Evolutionary conservation across 2,113 vertebrate genomes (phyloP), one percentile per base, ranked within the genome.

Genomic region (Lasiurus cinereus): DNA sequence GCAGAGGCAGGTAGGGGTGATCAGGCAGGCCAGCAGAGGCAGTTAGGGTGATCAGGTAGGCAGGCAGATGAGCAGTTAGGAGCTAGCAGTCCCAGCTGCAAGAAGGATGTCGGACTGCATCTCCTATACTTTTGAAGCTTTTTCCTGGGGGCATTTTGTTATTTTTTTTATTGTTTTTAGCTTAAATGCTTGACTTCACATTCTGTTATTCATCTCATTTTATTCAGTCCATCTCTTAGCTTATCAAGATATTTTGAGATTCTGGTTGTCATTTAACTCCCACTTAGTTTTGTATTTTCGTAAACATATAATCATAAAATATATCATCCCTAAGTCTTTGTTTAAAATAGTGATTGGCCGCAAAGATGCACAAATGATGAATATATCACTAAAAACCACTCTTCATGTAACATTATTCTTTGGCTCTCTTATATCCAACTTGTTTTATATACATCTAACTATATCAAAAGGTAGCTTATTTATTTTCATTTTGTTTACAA

Each of bases 81-180:
- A 54, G 52, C 16, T 54, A 54, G 52, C 5, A 6, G 52, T 54
- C 52, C 6, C 52, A 54, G 52, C 18, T 54, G 52, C 16, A 54
- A 54, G 52, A 18, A 6, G 52, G 52, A 54, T 54, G 39, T 54
- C 27, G 54, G 6, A 29, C 33, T 82, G 4, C 46, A 29, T 88
- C 24, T 39, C 70, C 18, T 77, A 1, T 83, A 70, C 50, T 83
- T 78, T 36, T 52, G 43, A 77, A 69, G 36, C 9, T 79, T 10
- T 56, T 69, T 31, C 12, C 52, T 70, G 8, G 78, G 29, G 29
- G 64, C 12, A 29, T 66, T 69, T 62, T 82, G 14, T 54, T 10
- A 21, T 83, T 76, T 77, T 77, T 67, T 86, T 5, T 80, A 83
- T 92, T 76, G 2, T 54, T 82, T 90, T 92, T 77, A 67, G 6